Base-by-base conservation (phyloP, 2,888 invertebrate genomes). In the Hipparchia sbordonii region DNA sequence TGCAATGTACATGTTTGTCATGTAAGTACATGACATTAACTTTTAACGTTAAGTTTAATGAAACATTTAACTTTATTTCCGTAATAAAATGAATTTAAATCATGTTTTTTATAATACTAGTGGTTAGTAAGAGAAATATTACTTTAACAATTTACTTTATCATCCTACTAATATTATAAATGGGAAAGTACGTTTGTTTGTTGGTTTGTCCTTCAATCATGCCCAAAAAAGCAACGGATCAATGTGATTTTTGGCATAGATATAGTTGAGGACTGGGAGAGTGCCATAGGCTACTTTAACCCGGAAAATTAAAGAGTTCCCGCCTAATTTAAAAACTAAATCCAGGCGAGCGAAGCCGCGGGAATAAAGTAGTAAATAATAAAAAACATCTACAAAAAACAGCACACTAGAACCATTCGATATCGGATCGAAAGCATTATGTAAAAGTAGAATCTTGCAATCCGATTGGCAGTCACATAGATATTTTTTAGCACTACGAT, bases 401-500 rank as follows among this genome's bases (percentile, higher is more conserved):
- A 61, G 5, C 12, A 39, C 60, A 39, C 39, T 39, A 12, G 39
- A 23, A 23, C 13, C 46, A 48, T 39, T 45, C 39, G 39, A 39
- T 61, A 39, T 48, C 48, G 10, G 9, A 54, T 45, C 67, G 10
- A 60, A 48, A 59, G 57, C 59, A 33, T 68, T 59, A 23, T 23
- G 48, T 54, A 23, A 61, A 45, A 62, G 33, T 54, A 39, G 46
- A 54, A 62, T 70, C 52, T 54, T 54, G 3, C 51, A 13, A 70
- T 70, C 46, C 9, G 62, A 62, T 62, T 62, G 70, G 61, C 61
- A 70, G 70, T 70, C 62, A 56, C 62, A 63, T 61, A 39, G 51
- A 70, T 45, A 12, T 62, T 63, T 70, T 70, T 70, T 70, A 63
- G 61, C 62, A 63, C 63, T 9, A 46, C 70, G 56, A 63, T 70